Conservation (phyloP, 2,113 vertebrate species). For the Cricetomys ansorgei region DNA sequence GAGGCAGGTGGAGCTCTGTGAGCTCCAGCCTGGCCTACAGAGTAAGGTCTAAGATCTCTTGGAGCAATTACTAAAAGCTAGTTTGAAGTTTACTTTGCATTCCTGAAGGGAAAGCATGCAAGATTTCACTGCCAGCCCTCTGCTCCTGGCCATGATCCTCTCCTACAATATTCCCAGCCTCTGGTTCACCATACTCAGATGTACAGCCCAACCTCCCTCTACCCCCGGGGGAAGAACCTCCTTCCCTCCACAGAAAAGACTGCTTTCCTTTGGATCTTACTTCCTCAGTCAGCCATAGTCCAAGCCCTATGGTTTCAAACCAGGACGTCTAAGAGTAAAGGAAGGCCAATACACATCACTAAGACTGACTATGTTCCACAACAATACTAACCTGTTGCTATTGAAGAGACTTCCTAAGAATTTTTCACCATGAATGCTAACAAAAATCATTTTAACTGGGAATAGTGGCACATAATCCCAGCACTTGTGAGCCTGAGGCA, state of each 20-base stretch:
- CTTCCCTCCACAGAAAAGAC: background rate
- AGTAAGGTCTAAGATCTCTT: no score
- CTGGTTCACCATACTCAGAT: background rate
- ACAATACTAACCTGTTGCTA: background rate
- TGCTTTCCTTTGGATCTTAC: background rate
- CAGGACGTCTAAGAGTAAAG: background rate
- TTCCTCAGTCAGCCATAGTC: background rate
- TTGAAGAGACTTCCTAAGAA: no score
- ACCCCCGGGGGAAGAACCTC: background rate
- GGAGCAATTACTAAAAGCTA: no score
- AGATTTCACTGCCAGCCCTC: background rate
- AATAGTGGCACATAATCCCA: background rate
- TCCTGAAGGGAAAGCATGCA: background rate
- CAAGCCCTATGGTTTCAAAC: background rate
- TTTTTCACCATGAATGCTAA: no score
- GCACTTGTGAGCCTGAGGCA: background rate
- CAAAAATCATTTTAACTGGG: background rate
- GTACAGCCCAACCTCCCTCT: background rate
- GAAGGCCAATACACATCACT: background rate
- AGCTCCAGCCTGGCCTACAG: background rate
- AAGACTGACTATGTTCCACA: background rate
- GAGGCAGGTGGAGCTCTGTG: no score
- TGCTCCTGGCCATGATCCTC: background rate
- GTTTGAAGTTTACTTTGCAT: background rate
- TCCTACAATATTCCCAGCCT: background rate